Conservation (phyloP, 2,113 vertebrate genomes). For the Halcyon malimbica region DNA sequence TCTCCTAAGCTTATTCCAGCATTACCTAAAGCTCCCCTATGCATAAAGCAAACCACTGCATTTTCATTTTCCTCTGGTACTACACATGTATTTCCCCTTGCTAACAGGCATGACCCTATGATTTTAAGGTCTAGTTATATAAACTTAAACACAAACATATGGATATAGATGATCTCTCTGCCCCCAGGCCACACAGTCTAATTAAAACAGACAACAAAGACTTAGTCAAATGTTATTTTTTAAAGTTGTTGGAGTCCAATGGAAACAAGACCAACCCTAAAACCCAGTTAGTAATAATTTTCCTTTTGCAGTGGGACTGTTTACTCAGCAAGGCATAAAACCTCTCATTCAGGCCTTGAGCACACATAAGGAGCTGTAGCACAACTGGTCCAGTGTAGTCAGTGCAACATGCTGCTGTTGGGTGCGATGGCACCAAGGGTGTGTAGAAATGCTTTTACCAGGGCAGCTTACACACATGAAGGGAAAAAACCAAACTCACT, state of each 20-base stretch:
- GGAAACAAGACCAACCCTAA: constrained; percentile 13
- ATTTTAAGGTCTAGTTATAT: background rate
- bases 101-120: background rate
- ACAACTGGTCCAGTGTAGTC: background rate
- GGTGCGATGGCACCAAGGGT: accelerated
- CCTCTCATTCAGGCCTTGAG: background rate
- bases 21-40: background rate
- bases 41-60: background rate
- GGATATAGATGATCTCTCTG: background rate
- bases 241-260: background rate
- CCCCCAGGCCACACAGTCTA: background rate
- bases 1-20: background rate
- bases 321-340: background rate
- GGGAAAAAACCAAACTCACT: background rate
- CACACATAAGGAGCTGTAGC: background rate
- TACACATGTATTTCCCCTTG: background rate
- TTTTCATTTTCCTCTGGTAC: too few relatives aligned
- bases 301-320: background rate
- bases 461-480: background rate
- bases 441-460: background rate
- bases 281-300: background rate
- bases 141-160: background rate
- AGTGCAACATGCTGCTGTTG: accelerated
- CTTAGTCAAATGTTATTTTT: background rate
- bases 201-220: background rate